Conservation (phyloP, 1,140 invertebrate species). For the Vanessa atalanta region DNA sequence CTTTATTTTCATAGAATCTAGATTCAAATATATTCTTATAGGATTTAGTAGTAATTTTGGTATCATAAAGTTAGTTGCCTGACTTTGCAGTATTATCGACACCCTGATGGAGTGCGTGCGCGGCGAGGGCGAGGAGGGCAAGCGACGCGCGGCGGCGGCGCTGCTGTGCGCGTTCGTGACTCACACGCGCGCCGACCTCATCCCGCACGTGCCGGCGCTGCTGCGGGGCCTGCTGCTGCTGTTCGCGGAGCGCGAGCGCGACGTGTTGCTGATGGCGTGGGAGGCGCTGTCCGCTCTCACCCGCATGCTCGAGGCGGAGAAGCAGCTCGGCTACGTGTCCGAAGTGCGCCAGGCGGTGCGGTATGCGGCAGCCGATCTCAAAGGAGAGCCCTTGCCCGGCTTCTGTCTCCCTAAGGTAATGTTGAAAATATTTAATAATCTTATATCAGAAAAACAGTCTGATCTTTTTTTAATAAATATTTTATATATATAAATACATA, state of each 20-base stretch:
- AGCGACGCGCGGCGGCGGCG: constrained; percentile 90
- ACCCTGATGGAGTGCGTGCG: constrained; percentile 91
- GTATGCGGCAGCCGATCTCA: constrained; percentile 93
- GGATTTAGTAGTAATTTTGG: too few relatives aligned
- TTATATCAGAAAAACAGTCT: background rate
- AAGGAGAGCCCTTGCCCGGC: constrained; percentile 91
- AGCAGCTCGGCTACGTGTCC: constrained; percentile 91
- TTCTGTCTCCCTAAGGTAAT: constrained; percentile 93
- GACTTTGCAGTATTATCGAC: constrained; percentile 88
- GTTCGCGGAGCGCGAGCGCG: constrained; percentile 90
- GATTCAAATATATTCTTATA: too few relatives aligned
- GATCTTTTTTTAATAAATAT: background rate
- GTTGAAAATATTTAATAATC: background rate
- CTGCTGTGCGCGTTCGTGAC: constrained; percentile 94
- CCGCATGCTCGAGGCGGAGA: constrained; percentile 90
- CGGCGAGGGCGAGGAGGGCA: constrained; percentile 84
- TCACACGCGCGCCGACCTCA: constrained; percentile 92
- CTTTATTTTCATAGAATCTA: too few relatives aligned
- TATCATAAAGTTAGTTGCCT: background rate
- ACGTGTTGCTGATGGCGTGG: constrained; percentile 85
- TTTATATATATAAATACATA: background rate
- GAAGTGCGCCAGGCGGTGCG: constrained; percentile 95
- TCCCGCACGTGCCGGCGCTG: constrained; percentile 92
- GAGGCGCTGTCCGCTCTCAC: constrained; percentile 87
- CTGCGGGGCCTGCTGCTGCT: constrained; percentile 92